These are phyloP conservation scores for Atta colombica DNA, from an alignment of 1,140 invertebrate genomes.

Conservation along the genomic window DNA sequence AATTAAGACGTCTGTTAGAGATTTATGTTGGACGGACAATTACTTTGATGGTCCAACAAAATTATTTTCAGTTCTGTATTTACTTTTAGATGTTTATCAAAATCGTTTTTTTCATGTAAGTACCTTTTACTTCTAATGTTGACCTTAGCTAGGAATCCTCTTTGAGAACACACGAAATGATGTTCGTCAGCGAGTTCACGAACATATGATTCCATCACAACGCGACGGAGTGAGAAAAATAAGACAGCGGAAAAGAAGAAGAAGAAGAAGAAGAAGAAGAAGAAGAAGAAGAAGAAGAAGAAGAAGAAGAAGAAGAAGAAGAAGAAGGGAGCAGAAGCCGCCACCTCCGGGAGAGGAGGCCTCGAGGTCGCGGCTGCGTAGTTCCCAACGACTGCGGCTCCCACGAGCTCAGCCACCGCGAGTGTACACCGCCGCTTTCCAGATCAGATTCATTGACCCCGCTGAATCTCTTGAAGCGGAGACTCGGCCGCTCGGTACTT, in stretches of 20 bases:
- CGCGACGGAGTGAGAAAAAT: constrained; percentile 39
- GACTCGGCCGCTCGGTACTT: constrained; percentile 56
- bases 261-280: constrained; percentile 40
- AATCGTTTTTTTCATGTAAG: no score
- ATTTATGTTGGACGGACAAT: no score
- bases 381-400: constrained; percentile 71
- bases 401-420: constrained; percentile 75
- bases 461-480: constrained; percentile 73
- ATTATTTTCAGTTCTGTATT: no score
- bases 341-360: constrained; percentile 71
- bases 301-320: no score
- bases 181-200: background rate
- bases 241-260: constrained; percentile 20
- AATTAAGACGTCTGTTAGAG: no score
- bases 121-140: background rate
- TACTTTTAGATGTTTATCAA: no score
- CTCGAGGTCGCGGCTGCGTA: constrained; percentile 77
- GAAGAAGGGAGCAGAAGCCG: constrained; percentile 6
- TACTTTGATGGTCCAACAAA: no score
- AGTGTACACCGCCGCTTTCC: constrained; percentile 74
- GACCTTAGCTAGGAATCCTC: background rate
- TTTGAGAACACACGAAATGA: background rate
- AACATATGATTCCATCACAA: constrained; percentile 21
- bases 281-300: no score
- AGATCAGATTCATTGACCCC: constrained; percentile 83